A percentile compares a stretch with the other conserved stretches of the same genome.
Evolutionary conservation across 2,888 invertebrate species (phyloP).

Genomic region (Caenorhabditis sulstoni): DNA sequence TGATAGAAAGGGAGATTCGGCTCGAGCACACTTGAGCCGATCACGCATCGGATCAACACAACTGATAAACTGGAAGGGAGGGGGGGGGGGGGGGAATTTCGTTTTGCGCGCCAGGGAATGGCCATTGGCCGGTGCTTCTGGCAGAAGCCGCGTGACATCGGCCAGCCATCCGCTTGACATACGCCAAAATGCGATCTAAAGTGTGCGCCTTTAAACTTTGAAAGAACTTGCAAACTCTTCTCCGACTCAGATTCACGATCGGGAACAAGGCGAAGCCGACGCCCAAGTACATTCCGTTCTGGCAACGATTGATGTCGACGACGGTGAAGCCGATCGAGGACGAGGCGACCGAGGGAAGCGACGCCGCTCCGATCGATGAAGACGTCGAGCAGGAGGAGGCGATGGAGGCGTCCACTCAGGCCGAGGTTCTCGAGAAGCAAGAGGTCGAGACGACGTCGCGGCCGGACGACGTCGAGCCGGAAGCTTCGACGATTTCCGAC

Average conservation of each 20-base stretch:
- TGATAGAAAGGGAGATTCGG: constrained; percentile 30
- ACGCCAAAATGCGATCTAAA: too few relatives aligned
- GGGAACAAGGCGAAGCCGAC: constrained; percentile 72
- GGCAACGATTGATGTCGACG: constrained; percentile 76
- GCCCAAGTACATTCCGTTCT: constrained; percentile 78
- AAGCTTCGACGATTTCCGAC: constrained; percentile 54
- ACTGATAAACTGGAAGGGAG: not conserved
- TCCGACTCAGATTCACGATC: constrained; percentile 75
- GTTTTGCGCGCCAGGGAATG: too few relatives aligned
- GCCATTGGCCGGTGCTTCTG: too few relatives aligned
- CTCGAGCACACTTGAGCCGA: constrained; percentile 35
- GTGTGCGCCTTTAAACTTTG: too few relatives aligned
- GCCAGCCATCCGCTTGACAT: too few relatives aligned
- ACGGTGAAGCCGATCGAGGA: constrained; percentile 62
- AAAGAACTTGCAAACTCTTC: too few relatives aligned
- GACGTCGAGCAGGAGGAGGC: too few relatives aligned
- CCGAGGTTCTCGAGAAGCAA: constrained; percentile 41
- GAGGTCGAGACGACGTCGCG: constrained; percentile 7
- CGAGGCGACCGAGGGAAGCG: constrained; percentile 50
- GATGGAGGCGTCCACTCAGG: constrained; percentile 48
- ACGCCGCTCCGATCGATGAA: constrained; percentile 47
- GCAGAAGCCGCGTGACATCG: too few relatives aligned
- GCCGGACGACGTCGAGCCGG: constrained; percentile 25
- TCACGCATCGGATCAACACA: constrained; percentile 47
- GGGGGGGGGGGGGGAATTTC: too few relatives aligned